These are phyloP conservation scores for Sorex fumeus DNA, from an alignment of 2,113 vertebrate species.

Conservation along the genomic window DNA sequence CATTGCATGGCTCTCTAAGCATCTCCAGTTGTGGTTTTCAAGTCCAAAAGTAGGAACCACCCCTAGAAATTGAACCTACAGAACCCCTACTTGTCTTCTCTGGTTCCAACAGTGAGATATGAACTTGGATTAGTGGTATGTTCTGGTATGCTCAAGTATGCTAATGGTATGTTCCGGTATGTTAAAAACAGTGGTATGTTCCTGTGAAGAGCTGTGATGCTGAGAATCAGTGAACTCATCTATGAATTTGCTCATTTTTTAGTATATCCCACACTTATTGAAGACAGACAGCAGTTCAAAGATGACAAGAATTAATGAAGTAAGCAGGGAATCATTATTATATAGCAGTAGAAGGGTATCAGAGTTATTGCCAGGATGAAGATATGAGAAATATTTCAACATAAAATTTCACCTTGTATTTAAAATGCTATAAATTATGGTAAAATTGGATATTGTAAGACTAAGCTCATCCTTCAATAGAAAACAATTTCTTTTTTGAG, in stretches of 20 bases:
- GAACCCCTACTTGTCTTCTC: neutral
- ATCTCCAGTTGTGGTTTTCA: too few species aligned
- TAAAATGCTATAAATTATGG: neutral
- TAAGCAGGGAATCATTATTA: neutral
- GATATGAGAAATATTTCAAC: neutral
- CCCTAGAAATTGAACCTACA: too few species aligned
- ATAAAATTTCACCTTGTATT: neutral
- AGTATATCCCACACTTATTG: accelerated
- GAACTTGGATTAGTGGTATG: neutral
- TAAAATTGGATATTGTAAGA: neutral
- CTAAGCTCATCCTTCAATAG: neutral
- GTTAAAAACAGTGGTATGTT: neutral
- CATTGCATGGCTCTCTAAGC: too few species aligned
- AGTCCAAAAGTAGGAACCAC: too few species aligned
- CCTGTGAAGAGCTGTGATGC: neutral
- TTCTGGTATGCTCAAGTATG: too few species aligned
- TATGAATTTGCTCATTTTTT: neutral
- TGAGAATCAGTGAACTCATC: neutral
- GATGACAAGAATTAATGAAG: neutral
- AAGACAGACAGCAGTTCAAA: neutral
- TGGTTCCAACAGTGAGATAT: neutral
- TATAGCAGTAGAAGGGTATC: neutral
- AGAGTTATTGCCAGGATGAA: neutral
- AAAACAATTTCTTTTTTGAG: neutral
- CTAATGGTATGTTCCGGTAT: too few species aligned